Percentiles rank a stretch among this genome's conserved stretches.
Evolutionary conservation across 2,888 invertebrate species (phyloP).

Genomic region (Opisthograptis luteolata): DNA sequence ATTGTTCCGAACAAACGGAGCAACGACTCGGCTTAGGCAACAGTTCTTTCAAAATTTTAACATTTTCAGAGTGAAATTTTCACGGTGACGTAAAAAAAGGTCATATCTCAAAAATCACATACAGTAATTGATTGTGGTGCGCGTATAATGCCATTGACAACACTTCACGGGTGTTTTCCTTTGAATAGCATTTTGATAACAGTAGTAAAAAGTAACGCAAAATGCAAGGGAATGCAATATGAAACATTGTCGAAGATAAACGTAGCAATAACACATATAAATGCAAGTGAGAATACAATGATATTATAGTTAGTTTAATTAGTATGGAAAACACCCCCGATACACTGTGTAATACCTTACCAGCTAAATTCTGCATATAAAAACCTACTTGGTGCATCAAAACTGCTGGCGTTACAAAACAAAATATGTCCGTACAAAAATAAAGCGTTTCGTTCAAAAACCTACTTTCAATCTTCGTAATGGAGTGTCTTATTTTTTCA

Average conservation of each 20-base stretch:
- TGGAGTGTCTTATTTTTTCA: constrained; percentile 51
- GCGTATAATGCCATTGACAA: constrained; percentile 35
- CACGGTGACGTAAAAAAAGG: constrained; percentile 39
- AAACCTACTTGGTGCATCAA: constrained; percentile 65
- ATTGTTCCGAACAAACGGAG: too few relatives aligned
- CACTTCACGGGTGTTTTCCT: constrained; percentile 55
- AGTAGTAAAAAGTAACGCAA: constrained; percentile 33
- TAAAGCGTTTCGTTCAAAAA: constrained; percentile 55
- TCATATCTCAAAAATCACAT: constrained; percentile 67
- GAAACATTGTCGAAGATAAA: constrained; percentile 7
- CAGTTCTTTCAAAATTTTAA: too few relatives aligned
- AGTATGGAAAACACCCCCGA: constrained; percentile 55
- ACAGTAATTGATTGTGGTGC: constrained; percentile 51
- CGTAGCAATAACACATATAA: constrained; percentile 16
- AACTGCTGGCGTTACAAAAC: constrained; percentile 50
- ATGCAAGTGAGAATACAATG: constrained; percentile 29
- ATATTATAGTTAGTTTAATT: too few relatives aligned
- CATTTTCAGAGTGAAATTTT: too few relatives aligned
- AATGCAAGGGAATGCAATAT: constrained; percentile 12
- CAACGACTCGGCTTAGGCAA: too few relatives aligned
- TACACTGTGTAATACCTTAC: constrained; percentile 45
- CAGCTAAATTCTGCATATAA: constrained; percentile 58
- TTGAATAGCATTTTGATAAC: constrained; percentile 33
- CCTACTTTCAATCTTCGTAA: constrained; percentile 24
- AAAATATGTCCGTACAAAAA: constrained; percentile 72